Evolutionary conservation across 2,113 vertebrate genomes (phyloP), one percentile per base, ranked within the genome.

Genomic region (Lepisosteus oculatus): DNA sequence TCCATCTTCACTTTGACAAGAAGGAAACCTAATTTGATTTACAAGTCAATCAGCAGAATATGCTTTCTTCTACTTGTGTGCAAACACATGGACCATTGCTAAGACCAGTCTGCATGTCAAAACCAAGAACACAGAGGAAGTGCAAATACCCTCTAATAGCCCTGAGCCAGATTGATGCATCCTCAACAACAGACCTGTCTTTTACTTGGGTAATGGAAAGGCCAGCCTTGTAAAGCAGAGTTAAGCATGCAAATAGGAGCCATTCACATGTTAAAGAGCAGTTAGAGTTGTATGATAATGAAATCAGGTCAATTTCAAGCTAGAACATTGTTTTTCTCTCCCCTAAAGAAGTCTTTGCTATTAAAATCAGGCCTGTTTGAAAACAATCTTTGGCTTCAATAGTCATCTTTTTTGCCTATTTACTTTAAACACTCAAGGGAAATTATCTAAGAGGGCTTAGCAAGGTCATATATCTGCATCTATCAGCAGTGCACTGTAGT

Each of bases 81-180:
- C 85, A 79, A 84, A 79, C 80, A 82, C 43, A 6, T 61, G 14
- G 14, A 15, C 59, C 59, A 6, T 61, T 29, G 59, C 59, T 6
- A 44, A 68, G 70, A 85, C 82, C 87, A 81, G 86, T 87, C 81
- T 56, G 88, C 87, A 88, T 90, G 90, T 91, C 88, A 90, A 91
- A 91, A 88, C 86, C 62, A 78, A 84, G 82, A 86, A 83, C 83
- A 83, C 84, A 84, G 85, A 93, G 91, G 91, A 92, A 92, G 90
- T 90, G 89, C 86, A 92, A 92, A 92, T 91, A 91, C 91, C 87
- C 88, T 90, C 87, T 88, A 89, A 89, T 91, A 85, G 90, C 82
- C 85, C 88, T 84, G 86, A 90, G 91, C 84, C 89, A 91, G 88
- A 92, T 92, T 90, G 88, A 92, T 90, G 89, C 72, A 80, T 80